phyloP scores from a whole-genome alignment of 2,113 vertebrate species.

The Eublepharis macularius region DNA sequence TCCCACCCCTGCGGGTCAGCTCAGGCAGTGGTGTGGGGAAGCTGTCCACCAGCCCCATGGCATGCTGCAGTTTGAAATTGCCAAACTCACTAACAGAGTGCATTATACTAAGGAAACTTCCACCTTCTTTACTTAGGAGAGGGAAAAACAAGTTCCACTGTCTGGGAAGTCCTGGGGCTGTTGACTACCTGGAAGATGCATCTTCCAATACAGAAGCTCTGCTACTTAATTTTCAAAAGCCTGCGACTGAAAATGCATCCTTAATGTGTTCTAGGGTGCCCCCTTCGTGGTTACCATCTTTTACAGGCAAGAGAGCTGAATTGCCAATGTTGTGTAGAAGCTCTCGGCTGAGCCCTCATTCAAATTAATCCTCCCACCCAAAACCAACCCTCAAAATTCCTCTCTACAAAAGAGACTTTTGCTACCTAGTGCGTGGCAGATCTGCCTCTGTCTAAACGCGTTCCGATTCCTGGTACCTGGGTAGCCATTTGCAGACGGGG shows the following conservation, averaged over 20 bases:
- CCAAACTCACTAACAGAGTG: background rate
- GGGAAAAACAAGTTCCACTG: too few species aligned
- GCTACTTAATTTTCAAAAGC: too few species aligned
- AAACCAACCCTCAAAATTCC: background rate
- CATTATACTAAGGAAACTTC: background rate
- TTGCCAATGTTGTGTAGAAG: background rate
- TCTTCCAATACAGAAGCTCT: background rate
- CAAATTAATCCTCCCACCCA: background rate
- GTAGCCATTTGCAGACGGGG: slow-evolving; percentile 28
- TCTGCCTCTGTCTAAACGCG: background rate
- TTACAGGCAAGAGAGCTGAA: background rate
- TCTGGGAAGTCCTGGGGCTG: background rate
- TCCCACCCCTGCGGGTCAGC: background rate
- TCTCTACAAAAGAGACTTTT: background rate
- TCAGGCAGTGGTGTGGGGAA: background rate
- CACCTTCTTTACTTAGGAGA: background rate
- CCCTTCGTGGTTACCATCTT: too few species aligned
- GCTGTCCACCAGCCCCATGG: background rate
- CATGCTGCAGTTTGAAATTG: background rate
- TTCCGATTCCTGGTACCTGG: slow-evolving; percentile 11
- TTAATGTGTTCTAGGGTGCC: background rate
- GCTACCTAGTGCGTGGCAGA: too few species aligned
- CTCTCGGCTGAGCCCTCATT: background rate
- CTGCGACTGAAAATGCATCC: background rate
- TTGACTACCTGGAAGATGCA: background rate